These are phyloP conservation scores for Ceratina japonica DNA, from an alignment of 1,140 invertebrate genomes.

Conservation along the genomic window DNA sequence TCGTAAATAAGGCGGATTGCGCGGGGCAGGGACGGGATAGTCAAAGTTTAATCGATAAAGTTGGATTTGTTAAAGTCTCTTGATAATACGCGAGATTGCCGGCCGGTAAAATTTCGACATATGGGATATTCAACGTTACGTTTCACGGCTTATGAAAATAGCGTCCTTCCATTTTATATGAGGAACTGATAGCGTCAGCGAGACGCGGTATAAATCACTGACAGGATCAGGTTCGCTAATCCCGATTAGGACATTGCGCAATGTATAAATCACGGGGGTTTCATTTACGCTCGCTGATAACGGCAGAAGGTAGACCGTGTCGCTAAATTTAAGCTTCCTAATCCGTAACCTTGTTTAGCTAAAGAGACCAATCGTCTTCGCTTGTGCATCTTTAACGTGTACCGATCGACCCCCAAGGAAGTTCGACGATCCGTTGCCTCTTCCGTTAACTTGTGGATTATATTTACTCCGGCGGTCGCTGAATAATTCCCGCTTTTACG, in stretches of 20 bases:
- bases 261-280: constrained; percentile 42
- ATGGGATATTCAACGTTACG: too few relatives aligned
- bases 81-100: too few relatives aligned
- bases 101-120: background rate
- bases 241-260: constrained; percentile 33
- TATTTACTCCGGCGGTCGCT: background rate
- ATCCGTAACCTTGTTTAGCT: constrained; percentile 14
- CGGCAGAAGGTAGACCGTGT: constrained; percentile 25
- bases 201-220: constrained; percentile 23
- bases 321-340: constrained; percentile 21
- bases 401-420: background rate
- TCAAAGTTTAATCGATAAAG: background rate
- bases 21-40: background rate
- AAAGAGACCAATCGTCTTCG: background rate
- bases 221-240: constrained; percentile 23
- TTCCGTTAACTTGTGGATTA: too few relatives aligned
- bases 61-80: background rate
- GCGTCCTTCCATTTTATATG: background rate
- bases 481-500: background rate
- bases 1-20: background rate
- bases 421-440: too few relatives aligned
- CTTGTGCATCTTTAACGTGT: background rate
- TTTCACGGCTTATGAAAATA: too few relatives aligned
- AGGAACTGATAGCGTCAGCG: background rate
- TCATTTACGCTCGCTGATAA: constrained; percentile 37